phyloP scores from a whole-genome alignment of 2,888 invertebrate species.

The Pachliopta kotzebuea region DNA sequence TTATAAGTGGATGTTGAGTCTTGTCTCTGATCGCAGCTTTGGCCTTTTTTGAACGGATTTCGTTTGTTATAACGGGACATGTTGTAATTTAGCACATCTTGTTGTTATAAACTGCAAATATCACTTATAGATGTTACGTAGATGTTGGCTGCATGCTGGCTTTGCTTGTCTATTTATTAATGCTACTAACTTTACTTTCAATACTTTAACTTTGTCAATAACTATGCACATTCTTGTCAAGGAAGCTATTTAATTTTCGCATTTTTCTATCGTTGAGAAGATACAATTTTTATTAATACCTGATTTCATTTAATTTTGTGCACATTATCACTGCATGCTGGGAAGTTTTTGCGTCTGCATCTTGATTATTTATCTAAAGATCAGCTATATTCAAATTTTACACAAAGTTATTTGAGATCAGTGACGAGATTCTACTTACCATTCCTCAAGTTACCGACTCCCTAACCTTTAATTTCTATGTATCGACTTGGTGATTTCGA shows the following conservation, averaged over 20 bases:
- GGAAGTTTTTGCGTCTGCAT: constrained; percentile 41
- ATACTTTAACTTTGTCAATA: constrained; percentile 21
- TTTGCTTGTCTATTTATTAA: constrained; percentile 38
- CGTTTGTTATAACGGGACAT: neutral
- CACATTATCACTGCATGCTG: constrained; percentile 55
- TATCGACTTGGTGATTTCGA: constrained; percentile 55
- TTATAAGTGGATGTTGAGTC: constrained; percentile 49
- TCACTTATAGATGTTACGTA: constrained; percentile 30
- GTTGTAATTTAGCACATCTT: constrained; percentile 24
- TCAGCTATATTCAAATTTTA: constrained; percentile 28
- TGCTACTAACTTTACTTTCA: constrained; percentile 29
- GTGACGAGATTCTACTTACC: constrained; percentile 72
- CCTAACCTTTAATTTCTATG: constrained; percentile 42
- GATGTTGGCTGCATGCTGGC: constrained; percentile 42
- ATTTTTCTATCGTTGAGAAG: neutral
- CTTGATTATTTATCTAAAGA: constrained; percentile 27
- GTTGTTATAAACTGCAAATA: constrained; percentile 16
- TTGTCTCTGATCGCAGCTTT: constrained; percentile 68
- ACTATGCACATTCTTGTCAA: constrained; percentile 38
- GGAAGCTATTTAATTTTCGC: constrained; percentile 50
- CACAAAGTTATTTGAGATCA: constrained; percentile 77
- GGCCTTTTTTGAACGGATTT: constrained; percentile 8
- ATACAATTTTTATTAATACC: constrained; percentile 33
- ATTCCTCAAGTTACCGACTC: constrained; percentile 37
- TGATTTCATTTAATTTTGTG: constrained; percentile 78